A percentile compares a stretch with the other conserved stretches of the same genome.
These are phyloP conservation scores for Clarias pachynema DNA, from an alignment of 2,797 vertebrate genomes.

Conservation along the genomic window DNA sequence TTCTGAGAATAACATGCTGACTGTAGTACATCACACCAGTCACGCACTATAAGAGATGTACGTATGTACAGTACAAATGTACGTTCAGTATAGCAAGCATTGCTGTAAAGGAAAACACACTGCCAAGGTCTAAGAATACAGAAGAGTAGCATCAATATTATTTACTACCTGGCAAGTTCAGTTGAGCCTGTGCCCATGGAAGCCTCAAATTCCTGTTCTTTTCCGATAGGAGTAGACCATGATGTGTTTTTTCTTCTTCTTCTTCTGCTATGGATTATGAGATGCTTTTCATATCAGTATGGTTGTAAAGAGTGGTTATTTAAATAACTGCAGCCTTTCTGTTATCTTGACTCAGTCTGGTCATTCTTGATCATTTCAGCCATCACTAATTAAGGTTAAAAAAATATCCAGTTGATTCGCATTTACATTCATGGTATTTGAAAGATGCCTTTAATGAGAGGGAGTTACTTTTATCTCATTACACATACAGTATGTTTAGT, in stretches of 20 bases:
- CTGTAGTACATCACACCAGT: not conserved
- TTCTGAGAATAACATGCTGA: not conserved
- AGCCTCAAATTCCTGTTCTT: not conserved
- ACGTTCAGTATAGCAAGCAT: not conserved
- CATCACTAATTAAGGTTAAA: not conserved
- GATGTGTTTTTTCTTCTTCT: too few relatives aligned
- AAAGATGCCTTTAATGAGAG: too few relatives aligned
- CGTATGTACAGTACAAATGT: too few relatives aligned
- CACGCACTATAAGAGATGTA: not conserved
- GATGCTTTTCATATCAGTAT: not conserved
- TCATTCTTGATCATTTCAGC: not conserved
- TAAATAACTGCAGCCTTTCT: not conserved
- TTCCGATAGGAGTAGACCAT: not conserved
- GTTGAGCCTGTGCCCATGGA: not conserved
- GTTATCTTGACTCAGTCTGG: not conserved
- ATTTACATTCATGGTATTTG: too few relatives aligned
- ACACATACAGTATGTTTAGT: too few relatives aligned
- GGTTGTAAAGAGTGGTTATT: not conserved
- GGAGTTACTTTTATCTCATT: too few relatives aligned
- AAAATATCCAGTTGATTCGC: not conserved
- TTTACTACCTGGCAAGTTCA: not conserved
- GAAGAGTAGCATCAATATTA: not conserved
- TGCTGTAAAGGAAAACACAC: not conserved
- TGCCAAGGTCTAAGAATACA: not conserved
- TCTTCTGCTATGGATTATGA: not conserved